Percentiles rank a stretch among this genome's conserved stretches.
phyloP scores from a whole-genome alignment of 2,113 vertebrate genomes.

The Nycticryphes semicollaris region DNA sequence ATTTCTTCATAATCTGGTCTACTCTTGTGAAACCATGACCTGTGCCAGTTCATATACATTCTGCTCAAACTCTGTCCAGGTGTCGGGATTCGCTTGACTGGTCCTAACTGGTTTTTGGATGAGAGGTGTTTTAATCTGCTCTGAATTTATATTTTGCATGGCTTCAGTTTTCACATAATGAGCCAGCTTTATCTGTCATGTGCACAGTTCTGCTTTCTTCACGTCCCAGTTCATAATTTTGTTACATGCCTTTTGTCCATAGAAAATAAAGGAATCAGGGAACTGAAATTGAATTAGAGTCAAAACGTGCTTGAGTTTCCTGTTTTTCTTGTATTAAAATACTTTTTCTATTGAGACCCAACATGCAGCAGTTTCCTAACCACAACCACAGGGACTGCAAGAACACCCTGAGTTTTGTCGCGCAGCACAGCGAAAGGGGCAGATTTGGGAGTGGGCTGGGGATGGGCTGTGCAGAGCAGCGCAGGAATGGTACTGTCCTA shows the following conservation, averaged over 20 bases:
- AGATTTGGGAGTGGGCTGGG: background rate
- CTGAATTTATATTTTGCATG: slow-evolving; percentile 46
- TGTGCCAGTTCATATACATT: slow-evolving; percentile 13
- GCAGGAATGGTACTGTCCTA: accelerated
- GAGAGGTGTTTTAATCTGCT: slow-evolving; percentile 43
- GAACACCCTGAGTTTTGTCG: background rate
- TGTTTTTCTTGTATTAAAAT: slow-evolving; percentile 70
- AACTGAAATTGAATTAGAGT: slow-evolving; percentile 66
- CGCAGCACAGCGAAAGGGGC: background rate
- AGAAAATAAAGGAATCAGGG: slow-evolving; percentile 67
- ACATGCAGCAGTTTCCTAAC: slow-evolving; percentile 50
- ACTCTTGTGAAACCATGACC: slow-evolving; percentile 2
- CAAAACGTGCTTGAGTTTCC: slow-evolving; percentile 69
- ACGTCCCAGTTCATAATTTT: slow-evolving; percentile 59
- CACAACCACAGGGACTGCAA: slow-evolving; percentile 55
- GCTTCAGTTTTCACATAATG: slow-evolving; percentile 50
- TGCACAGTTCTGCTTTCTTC: slow-evolving; percentile 64
- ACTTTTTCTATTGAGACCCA: slow-evolving; percentile 66
- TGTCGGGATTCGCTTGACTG: slow-evolving; percentile 41
- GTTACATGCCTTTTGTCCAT: slow-evolving; percentile 61
- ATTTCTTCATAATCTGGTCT: slow-evolving; percentile 19
- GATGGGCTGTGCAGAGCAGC: background rate
- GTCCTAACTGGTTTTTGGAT: slow-evolving; percentile 45
- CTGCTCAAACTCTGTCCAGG: slow-evolving; percentile 32
- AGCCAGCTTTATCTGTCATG: slow-evolving; percentile 57